These are phyloP conservation scores for Vipera ursinii DNA, from an alignment of 2,797 vertebrate genomes.

Conservation along the genomic window DNA sequence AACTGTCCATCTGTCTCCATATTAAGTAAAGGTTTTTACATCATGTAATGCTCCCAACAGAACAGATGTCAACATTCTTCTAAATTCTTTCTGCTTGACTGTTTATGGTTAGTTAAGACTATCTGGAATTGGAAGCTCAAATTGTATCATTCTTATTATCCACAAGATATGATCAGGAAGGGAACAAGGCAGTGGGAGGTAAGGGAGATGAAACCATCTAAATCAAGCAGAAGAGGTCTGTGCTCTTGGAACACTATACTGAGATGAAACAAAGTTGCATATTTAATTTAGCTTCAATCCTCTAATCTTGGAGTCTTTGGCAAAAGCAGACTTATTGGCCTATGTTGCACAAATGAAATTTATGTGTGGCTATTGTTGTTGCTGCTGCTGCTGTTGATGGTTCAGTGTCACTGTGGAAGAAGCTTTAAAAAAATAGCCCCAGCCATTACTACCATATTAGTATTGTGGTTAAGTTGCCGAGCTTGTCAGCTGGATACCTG, in stretches of 20 bases:
- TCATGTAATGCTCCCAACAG: not conserved
- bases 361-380: not conserved
- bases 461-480: not conserved
- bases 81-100: not conserved
- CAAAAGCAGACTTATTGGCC: not conserved
- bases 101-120: not conserved
- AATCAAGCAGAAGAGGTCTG: not conserved
- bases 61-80: not conserved
- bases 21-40: not conserved
- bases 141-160: not conserved
- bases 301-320: not conserved
- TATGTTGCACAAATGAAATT: not conserved
- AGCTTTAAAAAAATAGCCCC: not conserved
- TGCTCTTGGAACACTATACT: not conserved
- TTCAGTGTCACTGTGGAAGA: not conserved
- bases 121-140: not conserved
- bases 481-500: not conserved
- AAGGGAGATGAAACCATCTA: not conserved
- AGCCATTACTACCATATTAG: not conserved
- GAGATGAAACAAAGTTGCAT: not conserved
- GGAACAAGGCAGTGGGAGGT: not conserved
- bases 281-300: not conserved
- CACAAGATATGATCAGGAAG: not conserved
- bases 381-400: not conserved
- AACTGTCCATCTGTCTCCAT: not conserved